Evolutionary conservation across 2,888 invertebrate genomes (phyloP).

Genomic region (Fissipunctia ypsillon): DNA sequence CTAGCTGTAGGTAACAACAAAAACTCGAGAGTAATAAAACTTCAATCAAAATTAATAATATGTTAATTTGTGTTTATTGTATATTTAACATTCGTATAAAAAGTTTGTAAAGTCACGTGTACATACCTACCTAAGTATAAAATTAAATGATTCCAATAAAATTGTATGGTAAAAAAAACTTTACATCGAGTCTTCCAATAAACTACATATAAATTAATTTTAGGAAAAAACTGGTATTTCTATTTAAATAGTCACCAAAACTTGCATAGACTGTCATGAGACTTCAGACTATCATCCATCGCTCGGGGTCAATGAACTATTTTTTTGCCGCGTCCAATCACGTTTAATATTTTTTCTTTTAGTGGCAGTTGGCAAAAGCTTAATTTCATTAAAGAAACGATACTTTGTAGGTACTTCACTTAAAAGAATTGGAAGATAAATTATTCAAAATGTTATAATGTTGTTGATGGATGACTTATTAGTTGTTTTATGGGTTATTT

Average conservation of each 20-base stretch:
- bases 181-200: neutral
- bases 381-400: conserved; percentile 14
- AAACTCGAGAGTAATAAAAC: neutral
- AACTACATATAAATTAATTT: conserved; percentile 6
- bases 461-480: conserved; percentile 7
- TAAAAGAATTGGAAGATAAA: conserved; percentile 21
- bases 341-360: conserved; percentile 39
- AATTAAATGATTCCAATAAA: conserved; percentile 4
- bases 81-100: neutral
- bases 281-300: conserved; percentile 7
- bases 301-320: conserved; percentile 57
- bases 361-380: conserved; percentile 50
- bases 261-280: conserved; percentile 28
- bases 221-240: conserved; percentile 13
- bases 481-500: conserved; percentile 14
- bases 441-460: conserved; percentile 23
- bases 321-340: conserved; percentile 52
- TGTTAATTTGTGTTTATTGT: neutral
- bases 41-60: neutral
- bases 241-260: conserved; percentile 8
- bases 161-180: neutral
- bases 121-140: neutral
- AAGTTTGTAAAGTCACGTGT: neutral
- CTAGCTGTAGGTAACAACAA: neutral
- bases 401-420: conserved; percentile 8